Conservation (phyloP, 92 coral and sea anemone species). For the Muricea muricata region DNA sequence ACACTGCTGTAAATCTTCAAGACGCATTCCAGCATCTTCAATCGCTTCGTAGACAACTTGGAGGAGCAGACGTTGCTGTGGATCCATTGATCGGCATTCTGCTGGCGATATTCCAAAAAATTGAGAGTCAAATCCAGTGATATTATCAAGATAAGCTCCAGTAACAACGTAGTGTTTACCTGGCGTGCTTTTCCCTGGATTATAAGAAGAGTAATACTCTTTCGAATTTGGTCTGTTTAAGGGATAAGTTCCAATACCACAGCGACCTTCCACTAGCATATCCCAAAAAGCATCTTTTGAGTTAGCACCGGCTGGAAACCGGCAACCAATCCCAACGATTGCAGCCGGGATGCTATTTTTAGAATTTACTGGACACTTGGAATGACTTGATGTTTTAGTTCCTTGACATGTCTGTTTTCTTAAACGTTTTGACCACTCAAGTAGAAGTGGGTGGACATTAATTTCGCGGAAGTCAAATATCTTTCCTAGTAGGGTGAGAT, state of each 20-base stretch:
- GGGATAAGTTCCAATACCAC: constrained; percentile 55
- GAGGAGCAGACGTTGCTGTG: constrained; percentile 67
- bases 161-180: constrained; percentile 58
- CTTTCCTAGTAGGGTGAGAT: constrained; percentile 37
- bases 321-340: constrained; percentile 61
- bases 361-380: neutral
- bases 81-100: constrained; percentile 63
- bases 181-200: constrained; percentile 51
- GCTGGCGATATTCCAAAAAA: constrained; percentile 64
- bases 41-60: constrained; percentile 70
- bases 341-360: constrained; percentile 19
- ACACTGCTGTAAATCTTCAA: constrained; percentile 67
- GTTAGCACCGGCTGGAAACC: constrained; percentile 57
- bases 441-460: neutral
- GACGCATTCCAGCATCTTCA: constrained; percentile 66
- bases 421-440: neutral
- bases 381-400: neutral
- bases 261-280: constrained; percentile 55
- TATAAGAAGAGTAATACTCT: constrained; percentile 15
- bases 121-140: constrained; percentile 51
- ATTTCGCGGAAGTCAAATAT: constrained; percentile 21
- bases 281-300: constrained; percentile 64
- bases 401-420: neutral
- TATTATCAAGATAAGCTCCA: constrained; percentile 55
- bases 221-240: constrained; percentile 37